Evolutionary conservation across 1,140 invertebrate species (phyloP), one percentile per base, ranked within the genome.

Genomic region (Acromyrmex charruanus): DNA sequence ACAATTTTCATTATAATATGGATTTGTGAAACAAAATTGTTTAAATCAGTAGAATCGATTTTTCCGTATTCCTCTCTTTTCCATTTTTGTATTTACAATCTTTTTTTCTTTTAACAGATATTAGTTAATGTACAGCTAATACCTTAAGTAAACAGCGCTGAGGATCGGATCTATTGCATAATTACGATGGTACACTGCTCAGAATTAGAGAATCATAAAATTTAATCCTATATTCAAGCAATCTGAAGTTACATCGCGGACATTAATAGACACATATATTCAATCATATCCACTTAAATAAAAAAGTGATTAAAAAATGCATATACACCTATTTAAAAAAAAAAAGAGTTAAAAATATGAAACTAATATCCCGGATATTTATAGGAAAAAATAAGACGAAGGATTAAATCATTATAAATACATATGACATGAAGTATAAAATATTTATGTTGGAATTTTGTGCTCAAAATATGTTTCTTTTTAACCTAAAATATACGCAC

Each of bases 1-100:
- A 21, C 6, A 21, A 39, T 44, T 44, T 44, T 10, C 9, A 44
- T 28, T 10, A 14, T 25, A 21, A 66, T 51, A 3, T 25, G 9
- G 14, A 68, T 39, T 58, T 18, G 16, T 25, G 9, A 39, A 69
- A 58, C 18, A 71, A 58, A 71, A 59, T 44, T 16, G 0, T 28
- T 7, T 21, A 14, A 81, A 69, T 81, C 5, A 10, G 21, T 58
- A 71, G 16, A 44, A 71, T 81, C 16, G 66, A 81, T 71, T 55
- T 18, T 44, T 81, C 10, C 71, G 6, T 81, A 71, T 81, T 81
- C 1, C 3, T 71, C 53, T 39, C 35, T 71, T 21, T 9, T 12
- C 10, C 10, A 28, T 65, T 31, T 69, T 49, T 71, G 7, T 80
- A 81, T 81, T 81, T 81, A 81, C 79, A 81, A 44, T 58, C 1